Conservation (phyloP, 2,888 invertebrate genomes). For the Ochropleura plecta region DNA sequence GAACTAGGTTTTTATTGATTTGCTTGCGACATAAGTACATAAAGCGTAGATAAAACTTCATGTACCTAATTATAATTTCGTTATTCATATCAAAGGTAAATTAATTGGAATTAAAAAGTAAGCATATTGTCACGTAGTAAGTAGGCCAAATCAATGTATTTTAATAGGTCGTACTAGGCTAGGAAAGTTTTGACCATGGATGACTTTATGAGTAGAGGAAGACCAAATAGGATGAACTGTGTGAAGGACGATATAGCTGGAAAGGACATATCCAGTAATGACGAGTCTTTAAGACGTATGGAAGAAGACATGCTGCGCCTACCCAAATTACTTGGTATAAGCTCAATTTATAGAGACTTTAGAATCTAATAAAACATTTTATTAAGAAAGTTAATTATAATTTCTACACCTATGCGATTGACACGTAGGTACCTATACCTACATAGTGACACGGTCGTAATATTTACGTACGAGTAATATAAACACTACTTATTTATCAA, state of each 20-base stretch:
- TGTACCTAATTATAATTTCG: conserved; percentile 53
- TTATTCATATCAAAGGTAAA: conserved; percentile 48
- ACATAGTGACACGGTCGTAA: background rate
- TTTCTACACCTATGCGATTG: background rate
- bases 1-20: conserved; percentile 35
- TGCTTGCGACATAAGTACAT: conserved; percentile 64
- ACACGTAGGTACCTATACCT: background rate
- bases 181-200: background rate
- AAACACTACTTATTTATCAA: background rate
- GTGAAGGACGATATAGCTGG: background rate
- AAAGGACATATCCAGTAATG: background rate
- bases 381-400: background rate
- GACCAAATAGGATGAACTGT: background rate
- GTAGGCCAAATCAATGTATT: conserved; percentile 6
- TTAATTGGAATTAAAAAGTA: conserved; percentile 45
- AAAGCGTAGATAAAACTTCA: background rate
- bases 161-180: background rate
- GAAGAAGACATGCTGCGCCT: background rate
- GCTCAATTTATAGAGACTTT: background rate
- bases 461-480: background rate
- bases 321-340: background rate
- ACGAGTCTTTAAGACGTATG: background rate
- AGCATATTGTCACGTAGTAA: conserved; percentile 68
- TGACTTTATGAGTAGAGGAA: background rate
- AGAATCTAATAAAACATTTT: background rate